These are phyloP conservation scores for Eurytoma adleriae DNA, from an alignment of 2,888 invertebrate genomes.

Conservation along the genomic window DNA sequence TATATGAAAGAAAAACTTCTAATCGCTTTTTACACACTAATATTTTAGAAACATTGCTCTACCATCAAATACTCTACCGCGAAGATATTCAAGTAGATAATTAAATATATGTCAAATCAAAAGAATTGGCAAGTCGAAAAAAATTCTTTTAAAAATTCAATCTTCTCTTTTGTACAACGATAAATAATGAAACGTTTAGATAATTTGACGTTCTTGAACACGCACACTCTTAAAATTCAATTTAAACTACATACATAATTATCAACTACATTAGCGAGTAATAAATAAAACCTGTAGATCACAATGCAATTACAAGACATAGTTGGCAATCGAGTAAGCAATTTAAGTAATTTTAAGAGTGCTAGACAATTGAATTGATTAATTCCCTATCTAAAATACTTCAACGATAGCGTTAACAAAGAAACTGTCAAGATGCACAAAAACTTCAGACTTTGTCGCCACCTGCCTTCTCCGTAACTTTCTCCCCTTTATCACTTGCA, in stretches of 20 bases:
- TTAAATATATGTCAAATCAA: slow-evolving; percentile 21
- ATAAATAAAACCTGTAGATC: slow-evolving; percentile 29
- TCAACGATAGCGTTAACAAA: slow-evolving; percentile 36
- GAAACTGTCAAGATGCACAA: slow-evolving; percentile 40
- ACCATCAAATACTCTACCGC: slow-evolving; percentile 34
- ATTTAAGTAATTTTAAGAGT: slow-evolving; percentile 46
- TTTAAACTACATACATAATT: slow-evolving; percentile 49
- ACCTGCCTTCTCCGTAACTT: slow-evolving; percentile 16
- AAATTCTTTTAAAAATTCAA: slow-evolving; percentile 45
- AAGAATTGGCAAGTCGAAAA: slow-evolving; percentile 35
- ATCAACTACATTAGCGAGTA: slow-evolving; percentile 44
- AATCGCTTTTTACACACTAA: slow-evolving; percentile 36
- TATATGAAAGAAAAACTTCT: slow-evolving; percentile 27
- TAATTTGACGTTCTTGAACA: slow-evolving; percentile 27
- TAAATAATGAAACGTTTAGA: slow-evolving; percentile 29
- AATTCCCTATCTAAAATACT: slow-evolving; percentile 55
- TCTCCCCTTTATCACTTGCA: slow-evolving; percentile 31
- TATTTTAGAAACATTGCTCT: slow-evolving; percentile 40
- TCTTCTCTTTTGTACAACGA: slow-evolving; percentile 30
- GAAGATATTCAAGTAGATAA: slow-evolving; percentile 34
- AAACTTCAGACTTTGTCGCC: slow-evolving; percentile 53
- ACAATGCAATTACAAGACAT: slow-evolving; percentile 39
- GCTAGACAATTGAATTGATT: slow-evolving; percentile 38
- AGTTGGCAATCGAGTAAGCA: slow-evolving; percentile 39
- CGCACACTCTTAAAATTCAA: slow-evolving; percentile 39